These are phyloP conservation scores for Apodemia zela DNA, from an alignment of 2,888 invertebrate genomes.

Conservation along the genomic window DNA sequence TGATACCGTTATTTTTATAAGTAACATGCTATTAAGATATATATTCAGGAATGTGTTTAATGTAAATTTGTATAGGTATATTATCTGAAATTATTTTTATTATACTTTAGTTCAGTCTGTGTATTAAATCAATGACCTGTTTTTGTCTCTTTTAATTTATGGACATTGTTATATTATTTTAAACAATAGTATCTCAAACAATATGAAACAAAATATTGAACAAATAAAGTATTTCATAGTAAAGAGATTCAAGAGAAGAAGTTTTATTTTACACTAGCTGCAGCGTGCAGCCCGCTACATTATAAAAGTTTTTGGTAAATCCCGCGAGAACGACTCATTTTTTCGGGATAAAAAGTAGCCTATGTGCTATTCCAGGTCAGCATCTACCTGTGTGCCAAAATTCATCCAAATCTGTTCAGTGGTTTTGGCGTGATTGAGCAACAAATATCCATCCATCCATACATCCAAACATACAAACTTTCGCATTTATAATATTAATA, in stretches of 20 bases:
- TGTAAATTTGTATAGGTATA: slow-evolving; percentile 56
- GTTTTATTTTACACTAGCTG: slow-evolving; percentile 37
- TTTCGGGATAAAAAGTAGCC: too few relatives aligned
- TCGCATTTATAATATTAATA: too few relatives aligned
- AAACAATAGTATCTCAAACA: slow-evolving; percentile 32
- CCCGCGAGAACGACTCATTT: too few relatives aligned
- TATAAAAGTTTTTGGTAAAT: too few relatives aligned
- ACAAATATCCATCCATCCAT: too few relatives aligned
- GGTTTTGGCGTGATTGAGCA: too few relatives aligned
- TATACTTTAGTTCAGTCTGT: slow-evolving; percentile 16
- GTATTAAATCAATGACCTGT: slow-evolving; percentile 37
- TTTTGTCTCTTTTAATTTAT: slow-evolving; percentile 41
- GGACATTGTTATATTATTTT: slow-evolving; percentile 33
- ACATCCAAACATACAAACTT: too few relatives aligned
- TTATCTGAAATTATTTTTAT: slow-evolving; percentile 54
- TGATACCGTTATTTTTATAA: slow-evolving; percentile 75
- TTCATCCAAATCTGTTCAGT: too few relatives aligned
- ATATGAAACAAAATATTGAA: slow-evolving; percentile 58
- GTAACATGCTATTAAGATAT: slow-evolving; percentile 54
- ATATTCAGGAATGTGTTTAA: slow-evolving; percentile 50
- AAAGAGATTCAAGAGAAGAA: slow-evolving; percentile 56
- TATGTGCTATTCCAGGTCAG: too few relatives aligned
- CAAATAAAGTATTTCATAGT: slow-evolving; percentile 59
- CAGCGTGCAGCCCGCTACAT: too few relatives aligned
- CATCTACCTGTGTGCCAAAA: too few relatives aligned